Base-by-base conservation (phyloP, 2,797 vertebrate genomes). In the Lateolabrax maculatus region DNA sequence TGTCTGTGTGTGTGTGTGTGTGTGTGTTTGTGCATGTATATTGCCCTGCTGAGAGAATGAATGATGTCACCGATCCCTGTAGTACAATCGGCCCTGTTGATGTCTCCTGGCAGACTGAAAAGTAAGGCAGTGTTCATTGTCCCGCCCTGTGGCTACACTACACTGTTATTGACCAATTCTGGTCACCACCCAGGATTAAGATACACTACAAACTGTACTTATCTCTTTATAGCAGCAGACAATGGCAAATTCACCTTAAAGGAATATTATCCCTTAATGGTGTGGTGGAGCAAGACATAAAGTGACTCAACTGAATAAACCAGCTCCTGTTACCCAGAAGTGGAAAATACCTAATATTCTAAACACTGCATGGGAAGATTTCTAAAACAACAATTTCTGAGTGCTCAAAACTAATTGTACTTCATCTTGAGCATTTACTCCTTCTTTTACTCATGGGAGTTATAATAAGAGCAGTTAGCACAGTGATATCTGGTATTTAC, bases 41-140 rank as follows among this genome's bases (percentile, higher is more conserved):
- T 57, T 67, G 83, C 79, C 77, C 78, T 74, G 56, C 80, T 69
- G 69, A 78, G 75, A 87, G 86, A 87, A 78, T 82, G 79, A 90
- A 89, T 92, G 91, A 92, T 90, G 93, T 91, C 91, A 92, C 79
- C 73, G 29, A 65, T 87, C 87, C 80, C 77, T 65, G 60, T 74
- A 75, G 84, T 77, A 91, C 91, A 91, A 92, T 84, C 46, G n/a
- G 76, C 51, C 58, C 72, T 9, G 91, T 92, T 91, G 86, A 92
- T 89, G 88, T 90, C 84, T 88, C 84, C 71, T 56, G 34, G 81
- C 83, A 72, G 79, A 41, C 62, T 58, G 74, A 70, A 60, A 83
- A 89, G 84, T 84, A 81, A 88, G 76, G 37, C 87, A 78, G 77
- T 77, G 78, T 87, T 87, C 80, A 80, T 81, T 81, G 87, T 89